Evolutionary conservation across 2,113 vertebrate species (phyloP).

Genomic region (Jaculus jaculus): DNA sequence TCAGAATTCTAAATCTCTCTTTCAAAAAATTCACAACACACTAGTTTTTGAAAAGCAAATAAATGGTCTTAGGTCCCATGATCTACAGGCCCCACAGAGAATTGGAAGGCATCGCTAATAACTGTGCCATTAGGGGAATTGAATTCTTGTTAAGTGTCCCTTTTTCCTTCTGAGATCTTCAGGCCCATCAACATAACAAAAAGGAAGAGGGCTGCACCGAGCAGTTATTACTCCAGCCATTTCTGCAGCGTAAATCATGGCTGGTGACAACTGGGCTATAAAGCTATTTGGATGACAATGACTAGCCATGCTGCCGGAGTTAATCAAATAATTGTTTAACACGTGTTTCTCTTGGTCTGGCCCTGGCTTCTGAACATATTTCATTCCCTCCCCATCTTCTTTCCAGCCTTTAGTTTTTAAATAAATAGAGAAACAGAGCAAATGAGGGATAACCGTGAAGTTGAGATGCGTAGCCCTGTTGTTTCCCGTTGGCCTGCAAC

Average conservation of each 20-base stretch:
- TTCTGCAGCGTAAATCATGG: conserved; percentile 43
- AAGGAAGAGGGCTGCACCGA: not conserved
- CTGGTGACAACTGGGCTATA: conserved; percentile 34
- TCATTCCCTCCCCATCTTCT: conserved; percentile 5
- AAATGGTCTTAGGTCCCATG: not conserved
- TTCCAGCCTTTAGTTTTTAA: not conserved
- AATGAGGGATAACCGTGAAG: not conserved
- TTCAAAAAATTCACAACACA: not conserved
- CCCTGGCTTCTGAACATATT: conserved; percentile 48
- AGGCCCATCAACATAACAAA: conserved; percentile 37
- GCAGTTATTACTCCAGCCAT: not conserved
- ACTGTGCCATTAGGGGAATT: not conserved
- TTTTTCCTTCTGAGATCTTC: not conserved
- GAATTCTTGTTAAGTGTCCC: not conserved
- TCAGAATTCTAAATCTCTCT: not conserved
- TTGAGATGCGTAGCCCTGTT: not conserved
- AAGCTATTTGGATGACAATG: conserved; percentile 52
- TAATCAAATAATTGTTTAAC: conserved; percentile 77
- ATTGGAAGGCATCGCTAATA: not conserved
- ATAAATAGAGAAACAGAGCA: not conserved
- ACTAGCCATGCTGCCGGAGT: not conserved
- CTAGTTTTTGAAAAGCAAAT: not conserved
- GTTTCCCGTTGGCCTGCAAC: not conserved
- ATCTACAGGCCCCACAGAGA: conserved; percentile 16
- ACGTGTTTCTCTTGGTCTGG: conserved; percentile 53